Evolutionary conservation across 2,113 vertebrate genomes (phyloP).

Genomic region (Cyprinodon variegatus): DNA sequence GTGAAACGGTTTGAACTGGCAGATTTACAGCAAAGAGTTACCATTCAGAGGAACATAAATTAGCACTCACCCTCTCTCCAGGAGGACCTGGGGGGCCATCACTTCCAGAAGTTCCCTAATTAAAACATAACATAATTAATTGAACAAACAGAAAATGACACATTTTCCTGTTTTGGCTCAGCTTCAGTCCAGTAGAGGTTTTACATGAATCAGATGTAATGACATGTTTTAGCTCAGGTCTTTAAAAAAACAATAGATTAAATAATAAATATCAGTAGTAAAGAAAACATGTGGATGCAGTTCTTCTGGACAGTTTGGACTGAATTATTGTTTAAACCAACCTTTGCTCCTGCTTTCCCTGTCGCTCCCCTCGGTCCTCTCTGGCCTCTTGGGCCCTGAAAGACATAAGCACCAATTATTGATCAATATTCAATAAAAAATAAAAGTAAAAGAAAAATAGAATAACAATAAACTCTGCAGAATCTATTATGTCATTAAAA

Average conservation of each 20-base stretch:
- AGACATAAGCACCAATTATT: neutral
- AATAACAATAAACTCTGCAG: neutral
- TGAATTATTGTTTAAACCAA: conserved; percentile 43
- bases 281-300: neutral
- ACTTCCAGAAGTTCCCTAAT: conserved; percentile 88
- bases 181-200: accelerated
- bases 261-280: neutral
- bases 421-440: neutral
- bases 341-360: conserved; percentile 89
- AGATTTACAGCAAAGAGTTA: neutral
- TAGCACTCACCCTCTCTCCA: conserved; percentile 86
- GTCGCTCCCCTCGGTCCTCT: conserved; percentile 88
- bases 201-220: neutral
- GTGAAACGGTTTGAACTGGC: neutral
- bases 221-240: neutral
- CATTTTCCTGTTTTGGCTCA: accelerated
- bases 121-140: conserved; percentile 13
- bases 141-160: neutral
- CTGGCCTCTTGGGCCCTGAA: conserved; percentile 90
- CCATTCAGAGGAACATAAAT: neutral
- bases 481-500: neutral
- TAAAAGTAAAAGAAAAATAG: too few relatives aligned
- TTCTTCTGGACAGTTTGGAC: too few relatives aligned
- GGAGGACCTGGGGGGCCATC: conserved; percentile 87
- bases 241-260: too few relatives aligned